Conservation (phyloP, 1,140 invertebrate genomes). For the Bombus confusus region DNA sequence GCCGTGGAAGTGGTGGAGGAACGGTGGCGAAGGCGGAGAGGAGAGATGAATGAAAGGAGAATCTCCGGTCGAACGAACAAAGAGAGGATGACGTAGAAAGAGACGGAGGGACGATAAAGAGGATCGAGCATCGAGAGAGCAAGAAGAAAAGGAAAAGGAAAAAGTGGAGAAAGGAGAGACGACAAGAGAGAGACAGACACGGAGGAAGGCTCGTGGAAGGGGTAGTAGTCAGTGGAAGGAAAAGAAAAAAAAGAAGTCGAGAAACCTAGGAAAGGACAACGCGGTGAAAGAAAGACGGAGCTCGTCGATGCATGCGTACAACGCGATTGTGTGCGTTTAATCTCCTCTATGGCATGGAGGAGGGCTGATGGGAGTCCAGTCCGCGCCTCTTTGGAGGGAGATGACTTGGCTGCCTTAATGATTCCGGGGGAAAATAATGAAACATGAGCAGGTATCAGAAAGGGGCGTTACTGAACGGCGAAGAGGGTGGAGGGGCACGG, state of each 20-base stretch:
- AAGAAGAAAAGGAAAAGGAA: conserved; percentile 4
- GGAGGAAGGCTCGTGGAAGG: conserved; percentile 43
- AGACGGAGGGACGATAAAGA: background rate
- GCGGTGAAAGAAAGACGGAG: conserved; percentile 25
- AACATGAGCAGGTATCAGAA: conserved; percentile 75
- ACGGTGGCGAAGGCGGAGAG: conserved; percentile 54
- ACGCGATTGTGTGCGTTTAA: conserved; percentile 55
- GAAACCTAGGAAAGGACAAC: conserved; percentile 30
- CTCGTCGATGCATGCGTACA: conserved; percentile 41
- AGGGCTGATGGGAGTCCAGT: conserved; percentile 62
- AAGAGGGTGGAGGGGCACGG: conserved; percentile 46
- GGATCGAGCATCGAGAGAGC: conserved; percentile 18
- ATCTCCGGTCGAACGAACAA: background rate
- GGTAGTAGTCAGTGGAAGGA: conserved; percentile 29
- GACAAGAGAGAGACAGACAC: conserved; percentile 6
- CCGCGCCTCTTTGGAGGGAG: conserved; percentile 67
- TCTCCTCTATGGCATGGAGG: conserved; percentile 54
- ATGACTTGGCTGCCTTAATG: conserved; percentile 76
- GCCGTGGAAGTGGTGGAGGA: conserved; percentile 43
- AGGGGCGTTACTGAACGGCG: conserved; percentile 66
- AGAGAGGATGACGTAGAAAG: conserved; percentile 4
- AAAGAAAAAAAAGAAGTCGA: conserved; percentile 45
- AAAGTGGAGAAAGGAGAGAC: background rate
- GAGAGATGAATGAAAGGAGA: conserved; percentile 65
- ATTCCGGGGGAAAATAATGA: conserved; percentile 78